Conservation (phyloP, 2,888 invertebrate species). For the Campoplex nolae region DNA sequence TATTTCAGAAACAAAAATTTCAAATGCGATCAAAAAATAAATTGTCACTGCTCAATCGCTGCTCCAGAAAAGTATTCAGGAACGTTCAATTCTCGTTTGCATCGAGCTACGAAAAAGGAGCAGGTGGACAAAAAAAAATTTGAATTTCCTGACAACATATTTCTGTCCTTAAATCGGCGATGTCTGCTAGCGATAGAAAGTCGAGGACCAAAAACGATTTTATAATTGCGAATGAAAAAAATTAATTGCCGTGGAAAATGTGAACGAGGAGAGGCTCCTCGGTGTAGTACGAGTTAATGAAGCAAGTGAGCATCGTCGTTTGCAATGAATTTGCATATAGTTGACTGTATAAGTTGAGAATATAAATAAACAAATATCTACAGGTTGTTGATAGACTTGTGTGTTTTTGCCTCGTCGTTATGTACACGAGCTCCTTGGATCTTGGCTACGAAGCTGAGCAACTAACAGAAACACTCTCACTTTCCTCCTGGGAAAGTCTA, state of each 20-base stretch:
- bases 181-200: neutral
- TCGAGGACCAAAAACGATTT: conserved; percentile 12
- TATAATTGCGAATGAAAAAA: conserved; percentile 51
- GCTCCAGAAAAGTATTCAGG: neutral
- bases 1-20: neutral
- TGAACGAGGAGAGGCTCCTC: conserved; percentile 14
- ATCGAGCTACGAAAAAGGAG: neutral
- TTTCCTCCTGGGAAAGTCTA: conserved; percentile 84
- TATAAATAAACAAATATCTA: conserved; percentile 7
- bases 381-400: neutral
- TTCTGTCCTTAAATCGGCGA: neutral
- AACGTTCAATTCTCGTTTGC: neutral
- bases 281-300: conserved; percentile 23
- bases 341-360: neutral
- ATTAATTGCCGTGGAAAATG: conserved; percentile 40
- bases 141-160: neutral
- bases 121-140: neutral
- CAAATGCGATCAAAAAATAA: neutral
- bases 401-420: conserved; percentile 2
- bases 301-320: conserved; percentile 48
- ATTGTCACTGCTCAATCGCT: neutral
- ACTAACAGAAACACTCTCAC: conserved; percentile 79
- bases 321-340: conserved; percentile 40
- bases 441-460: conserved; percentile 56
- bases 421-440: conserved; percentile 59